A percentile compares a stretch with the other conserved stretches of the same genome.
Evolutionary conservation across 2,888 invertebrate species (phyloP).

Genomic region (Chrysomela aeneicollis): DNA sequence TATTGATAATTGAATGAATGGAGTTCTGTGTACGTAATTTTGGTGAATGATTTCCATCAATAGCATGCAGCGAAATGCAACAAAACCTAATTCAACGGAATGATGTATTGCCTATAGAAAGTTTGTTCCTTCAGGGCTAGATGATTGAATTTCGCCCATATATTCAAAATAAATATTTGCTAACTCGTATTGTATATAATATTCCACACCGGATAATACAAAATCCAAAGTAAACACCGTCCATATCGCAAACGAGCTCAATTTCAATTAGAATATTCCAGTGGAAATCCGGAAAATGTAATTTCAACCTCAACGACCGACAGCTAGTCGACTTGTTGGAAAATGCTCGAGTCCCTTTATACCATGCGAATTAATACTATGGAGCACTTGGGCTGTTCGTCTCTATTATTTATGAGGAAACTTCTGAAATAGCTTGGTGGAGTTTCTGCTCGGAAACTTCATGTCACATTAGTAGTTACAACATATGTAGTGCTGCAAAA

Average conservation of each 20-base stretch:
- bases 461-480: too few relatives aligned
- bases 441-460: neutral
- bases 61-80: too few relatives aligned
- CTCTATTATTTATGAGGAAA: slow-evolving; percentile 37
- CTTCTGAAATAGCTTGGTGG: slow-evolving; percentile 36
- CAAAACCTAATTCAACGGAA: too few relatives aligned
- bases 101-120: too few relatives aligned
- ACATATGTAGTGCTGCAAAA: too few relatives aligned
- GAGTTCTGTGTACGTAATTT: too few relatives aligned
- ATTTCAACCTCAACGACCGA: slow-evolving; percentile 30
- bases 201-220: neutral
- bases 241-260: slow-evolving; percentile 5
- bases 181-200: too few relatives aligned
- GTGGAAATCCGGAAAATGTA: slow-evolving; percentile 19
- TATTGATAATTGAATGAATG: too few relatives aligned
- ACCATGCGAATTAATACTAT: slow-evolving; percentile 25
- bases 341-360: slow-evolving; percentile 21
- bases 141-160: too few relatives aligned
- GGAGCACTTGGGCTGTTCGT: slow-evolving; percentile 16
- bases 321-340: slow-evolving; percentile 26
- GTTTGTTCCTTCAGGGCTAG: too few relatives aligned
- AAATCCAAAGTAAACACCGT: slow-evolving; percentile 5
- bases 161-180: too few relatives aligned
- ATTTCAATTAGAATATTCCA: slow-evolving; percentile 18
- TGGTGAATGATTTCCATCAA: too few relatives aligned